Evolutionary conservation across 2,113 vertebrate species (phyloP).

Genomic region (Chionomys nivalis): DNA sequence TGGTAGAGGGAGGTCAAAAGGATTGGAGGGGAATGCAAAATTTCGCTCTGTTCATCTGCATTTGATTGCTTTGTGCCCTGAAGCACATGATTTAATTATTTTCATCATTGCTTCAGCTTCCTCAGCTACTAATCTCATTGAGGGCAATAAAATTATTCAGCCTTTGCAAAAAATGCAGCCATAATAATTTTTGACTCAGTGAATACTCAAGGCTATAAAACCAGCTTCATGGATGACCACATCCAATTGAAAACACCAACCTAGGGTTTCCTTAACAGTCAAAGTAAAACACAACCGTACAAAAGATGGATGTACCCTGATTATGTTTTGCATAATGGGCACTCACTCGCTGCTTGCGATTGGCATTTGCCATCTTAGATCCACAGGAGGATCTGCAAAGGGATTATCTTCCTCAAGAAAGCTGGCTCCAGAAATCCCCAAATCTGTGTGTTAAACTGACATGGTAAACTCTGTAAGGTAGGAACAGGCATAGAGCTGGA

Average conservation of each 20-base stretch:
- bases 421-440: background rate
- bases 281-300: conserved; percentile 34
- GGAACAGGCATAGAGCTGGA: too few species aligned
- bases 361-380: background rate
- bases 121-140: conserved; percentile 87
- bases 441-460: background rate
- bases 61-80: conserved; percentile 88
- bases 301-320: background rate
- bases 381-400: background rate
- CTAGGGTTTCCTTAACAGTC: conserved; percentile 61
- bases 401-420: background rate
- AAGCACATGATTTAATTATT: conserved; percentile 90
- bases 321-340: conserved; percentile 5
- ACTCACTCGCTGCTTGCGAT: background rate
- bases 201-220: conserved; percentile 76
- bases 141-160: conserved; percentile 88
- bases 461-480: background rate
- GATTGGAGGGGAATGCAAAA: conserved; percentile 67
- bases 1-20: conserved; percentile 59
- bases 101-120: conserved; percentile 88
- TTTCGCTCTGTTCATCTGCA: conserved; percentile 82
- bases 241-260: conserved; percentile 65
- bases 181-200: conserved; percentile 77
- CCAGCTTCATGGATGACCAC: conserved; percentile 65
- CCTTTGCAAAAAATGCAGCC: conserved; percentile 79